Evolutionary conservation across 1,140 invertebrate species (phyloP), one percentile per base, ranked within the genome.

Genomic region (Helicoverpa armigera): DNA sequence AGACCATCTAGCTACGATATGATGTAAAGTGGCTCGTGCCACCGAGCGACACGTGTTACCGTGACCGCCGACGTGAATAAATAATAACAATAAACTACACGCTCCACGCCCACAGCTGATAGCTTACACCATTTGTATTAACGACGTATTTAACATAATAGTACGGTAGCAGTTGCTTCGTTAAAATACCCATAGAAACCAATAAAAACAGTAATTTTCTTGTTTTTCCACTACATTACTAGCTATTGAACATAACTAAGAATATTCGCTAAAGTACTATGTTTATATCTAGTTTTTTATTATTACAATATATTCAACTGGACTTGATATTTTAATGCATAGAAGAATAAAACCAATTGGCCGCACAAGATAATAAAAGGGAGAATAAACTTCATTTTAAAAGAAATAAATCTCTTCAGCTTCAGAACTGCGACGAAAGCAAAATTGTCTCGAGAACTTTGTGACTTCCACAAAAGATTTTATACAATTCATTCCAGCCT

Each of bases 401-500:
- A 86, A 79, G 72, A 82, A 86, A 90, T 88, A 90, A 90, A 90
- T 88, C 87, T 86, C 84, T 85, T 83, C 78, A 84, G 82, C 84
- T 85, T 83, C 78, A 84, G 82, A 69, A 87, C 61, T 87, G 88
- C 87, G 88, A 88, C 81, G 84, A 89, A 90, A 91, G 89, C 86
- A 88, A 88, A 88, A 90, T 88, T 88, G 87, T 89, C 84, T 81
- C 83, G 85, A 89, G 87, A 88, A 91, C 85, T 92, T 91, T 91
- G 86, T 89, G 89, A 88, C 85, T 90, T 86, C 85, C 86, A 90
- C 86, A 89, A 89, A 90, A 91, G 86, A 89, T 90, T 91, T 92
- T 90, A 90, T 91, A 92, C 88, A 92, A 92, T 93, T 91, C 90
- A 92, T 92, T 93, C 90, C 87, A 87, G 87, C 88, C 88, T 90